Evolutionary conservation across 2,797 vertebrate species (phyloP).

Genomic region (Paratrypauchen microcephalus): DNA sequence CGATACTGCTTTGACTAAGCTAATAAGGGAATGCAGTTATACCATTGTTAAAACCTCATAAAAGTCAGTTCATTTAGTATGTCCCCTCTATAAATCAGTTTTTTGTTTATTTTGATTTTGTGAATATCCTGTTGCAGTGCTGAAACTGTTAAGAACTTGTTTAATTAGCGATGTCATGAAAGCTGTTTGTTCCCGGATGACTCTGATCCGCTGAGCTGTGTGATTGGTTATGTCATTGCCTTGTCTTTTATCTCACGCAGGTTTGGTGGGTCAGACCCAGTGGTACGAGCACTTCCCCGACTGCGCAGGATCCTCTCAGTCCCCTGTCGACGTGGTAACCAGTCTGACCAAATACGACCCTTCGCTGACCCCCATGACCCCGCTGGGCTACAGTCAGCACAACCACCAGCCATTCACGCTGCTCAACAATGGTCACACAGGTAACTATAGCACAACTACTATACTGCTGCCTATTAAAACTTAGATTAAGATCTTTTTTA

Average conservation of each 20-base stretch:
- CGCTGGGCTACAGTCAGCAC: constrained; percentile 77
- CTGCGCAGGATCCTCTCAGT: constrained; percentile 84
- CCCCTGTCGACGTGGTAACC: constrained; percentile 83
- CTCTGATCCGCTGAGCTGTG: constrained; percentile 42
- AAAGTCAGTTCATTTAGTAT: no score
- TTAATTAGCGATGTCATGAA: constrained; percentile 43
- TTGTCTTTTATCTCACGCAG: constrained; percentile 64
- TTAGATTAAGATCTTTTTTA: no score
- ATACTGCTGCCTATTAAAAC: no score
- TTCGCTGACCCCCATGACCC: constrained; percentile 70
- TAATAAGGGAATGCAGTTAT: no score
- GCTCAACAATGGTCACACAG: constrained; percentile 89
- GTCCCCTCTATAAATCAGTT: not conserved
- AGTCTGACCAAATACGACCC: constrained; percentile 71
- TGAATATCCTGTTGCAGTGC: not conserved
- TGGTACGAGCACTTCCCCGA: constrained; percentile 82
- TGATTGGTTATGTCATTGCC: constrained; percentile 50
- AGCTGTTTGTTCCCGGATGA: constrained; percentile 43
- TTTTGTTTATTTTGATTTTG: not conserved
- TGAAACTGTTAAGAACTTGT: constrained; percentile 8
- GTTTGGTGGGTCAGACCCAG: constrained; percentile 82
- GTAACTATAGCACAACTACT: constrained; percentile 68
- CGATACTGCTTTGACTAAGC: no score
- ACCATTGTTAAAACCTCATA: no score
- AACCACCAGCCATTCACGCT: constrained; percentile 71